A percentile compares a stretch with the other conserved stretches of the same genome.
Evolutionary conservation across 2,888 invertebrate genomes (phyloP).

Genomic region (Drosophila colorata): DNA sequence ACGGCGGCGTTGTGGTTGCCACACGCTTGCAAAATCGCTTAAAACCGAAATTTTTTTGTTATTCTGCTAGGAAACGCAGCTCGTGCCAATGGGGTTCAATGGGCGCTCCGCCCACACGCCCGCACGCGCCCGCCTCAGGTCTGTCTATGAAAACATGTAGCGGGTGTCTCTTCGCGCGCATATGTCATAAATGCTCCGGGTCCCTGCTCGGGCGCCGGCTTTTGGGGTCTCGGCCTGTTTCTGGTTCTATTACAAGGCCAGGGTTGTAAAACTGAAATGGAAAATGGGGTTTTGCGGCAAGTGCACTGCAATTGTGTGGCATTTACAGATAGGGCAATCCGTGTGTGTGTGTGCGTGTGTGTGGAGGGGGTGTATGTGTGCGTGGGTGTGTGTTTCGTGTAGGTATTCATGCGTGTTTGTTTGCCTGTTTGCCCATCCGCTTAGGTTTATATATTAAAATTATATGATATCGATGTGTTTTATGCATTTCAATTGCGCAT

Average conservation of each 20-base stretch:
- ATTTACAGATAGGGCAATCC: constrained; percentile 62
- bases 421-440: constrained; percentile 28
- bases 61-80: constrained; percentile 26
- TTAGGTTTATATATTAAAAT: constrained; percentile 63
- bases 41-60: constrained; percentile 58
- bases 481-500: constrained; percentile 16
- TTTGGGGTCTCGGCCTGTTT: constrained; percentile 21
- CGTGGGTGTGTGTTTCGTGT: constrained; percentile 27
- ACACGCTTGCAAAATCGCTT: constrained; percentile 62
- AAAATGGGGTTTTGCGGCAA: constrained; percentile 70
- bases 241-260: constrained; percentile 22
- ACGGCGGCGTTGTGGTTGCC: constrained; percentile 34
- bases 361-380: constrained; percentile 17
- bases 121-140: neutral
- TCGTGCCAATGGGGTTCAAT: constrained; percentile 35
- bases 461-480: constrained; percentile 64
- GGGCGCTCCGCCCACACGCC: constrained; percentile 3
- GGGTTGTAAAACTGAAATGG: constrained; percentile 65
- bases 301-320: constrained; percentile 71
- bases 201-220: constrained; percentile 8
- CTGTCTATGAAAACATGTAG: constrained; percentile 10
- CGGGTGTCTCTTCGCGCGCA: constrained; percentile 43
- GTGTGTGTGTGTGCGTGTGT: constrained; percentile 10
- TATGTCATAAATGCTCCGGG: constrained; percentile 70
- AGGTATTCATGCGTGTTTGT: constrained; percentile 64